Evolutionary conservation across 1,140 invertebrate species (phyloP), one percentile per base, ranked within the genome.

Genomic region (Hyles euphorbiae): DNA sequence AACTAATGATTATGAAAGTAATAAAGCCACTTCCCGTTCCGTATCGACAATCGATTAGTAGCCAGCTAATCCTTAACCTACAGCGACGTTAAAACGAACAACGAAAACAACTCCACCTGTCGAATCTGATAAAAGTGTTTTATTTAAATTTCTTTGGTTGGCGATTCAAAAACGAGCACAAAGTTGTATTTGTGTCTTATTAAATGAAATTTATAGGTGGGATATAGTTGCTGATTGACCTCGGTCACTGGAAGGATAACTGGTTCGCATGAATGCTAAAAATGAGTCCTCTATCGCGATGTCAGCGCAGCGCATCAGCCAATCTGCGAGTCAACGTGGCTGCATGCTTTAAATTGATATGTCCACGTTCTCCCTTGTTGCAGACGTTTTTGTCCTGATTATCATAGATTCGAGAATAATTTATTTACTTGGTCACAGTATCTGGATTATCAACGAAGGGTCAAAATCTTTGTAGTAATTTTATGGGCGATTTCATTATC

Each of bases 201-300:
- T 88, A 88, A 88, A 88, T 83, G 74, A 87, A 87, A 88, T 88
- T 88, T 88, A 88, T 88, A 82, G 83, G 78, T 83, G 63, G 76
- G 68, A 72, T 78, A 83, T 87, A 75, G 76, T 74, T 63, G 64
- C 83, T 88, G 83, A 87, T 88, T 87, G 86, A 88, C 83, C 83
- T 81, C 77, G 80, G 75, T 80, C 82, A 87, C 53, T 72, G 72
- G 68, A 78, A 76, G 78, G 81, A 74, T 74, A 79, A 72, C 74
- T 68, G 74, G 72, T 73, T 69, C 63, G 70, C 56, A 63, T 67
- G 68, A 60, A 76, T 77, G 74, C 73, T 66, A 76, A 81, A 81
- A 81, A 81, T 82, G 70, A 81, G 53, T 48, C 67, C 50, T 45
- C 56, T 56, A 51, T 22, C 10, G 34, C 34, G 32, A 34, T 11